A percentile compares a stretch with the other conserved stretches of the same genome.
Conservation (phyloP, 2,797 vertebrate species). For the Luscinia megarhynchos region DNA sequence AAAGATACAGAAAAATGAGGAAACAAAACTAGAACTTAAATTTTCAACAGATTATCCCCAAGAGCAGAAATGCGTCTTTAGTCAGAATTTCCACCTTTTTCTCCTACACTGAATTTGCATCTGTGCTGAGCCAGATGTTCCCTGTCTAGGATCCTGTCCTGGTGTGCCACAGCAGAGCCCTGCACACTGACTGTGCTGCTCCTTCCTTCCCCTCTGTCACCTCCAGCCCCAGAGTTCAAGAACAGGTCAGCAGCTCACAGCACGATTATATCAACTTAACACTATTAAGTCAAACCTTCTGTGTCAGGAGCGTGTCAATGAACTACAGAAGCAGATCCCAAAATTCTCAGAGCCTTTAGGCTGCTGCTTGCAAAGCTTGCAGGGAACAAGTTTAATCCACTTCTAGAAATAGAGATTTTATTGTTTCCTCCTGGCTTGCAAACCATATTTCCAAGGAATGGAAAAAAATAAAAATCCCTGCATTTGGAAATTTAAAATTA, state of each 20-base stretch:
- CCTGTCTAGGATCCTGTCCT: background rate
- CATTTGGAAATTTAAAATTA: background rate
- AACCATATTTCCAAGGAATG: background rate
- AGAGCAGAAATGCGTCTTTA: background rate
- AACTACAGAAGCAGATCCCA: background rate
- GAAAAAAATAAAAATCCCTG: too few relatives aligned
- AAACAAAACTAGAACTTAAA: background rate
- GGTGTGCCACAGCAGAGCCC: background rate
- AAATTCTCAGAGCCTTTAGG: background rate
- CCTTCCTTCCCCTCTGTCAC: background rate
- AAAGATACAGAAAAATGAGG: background rate
- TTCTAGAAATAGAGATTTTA: background rate
- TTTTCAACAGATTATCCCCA: background rate
- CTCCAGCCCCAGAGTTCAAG: background rate
- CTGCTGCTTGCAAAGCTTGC: background rate
- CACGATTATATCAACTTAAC: background rate
- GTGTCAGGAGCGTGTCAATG: background rate
- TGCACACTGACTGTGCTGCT: background rate
- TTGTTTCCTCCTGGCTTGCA: background rate
- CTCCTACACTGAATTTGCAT: background rate
- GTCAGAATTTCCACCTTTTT: background rate
- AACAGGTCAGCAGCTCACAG: background rate
- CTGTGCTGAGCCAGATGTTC: background rate
- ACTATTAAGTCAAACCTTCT: background rate
- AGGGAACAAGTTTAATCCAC: background rate